These are phyloP conservation scores for Deroplatys truncata DNA, from an alignment of 2,888 invertebrate species.

Conservation along the genomic window DNA sequence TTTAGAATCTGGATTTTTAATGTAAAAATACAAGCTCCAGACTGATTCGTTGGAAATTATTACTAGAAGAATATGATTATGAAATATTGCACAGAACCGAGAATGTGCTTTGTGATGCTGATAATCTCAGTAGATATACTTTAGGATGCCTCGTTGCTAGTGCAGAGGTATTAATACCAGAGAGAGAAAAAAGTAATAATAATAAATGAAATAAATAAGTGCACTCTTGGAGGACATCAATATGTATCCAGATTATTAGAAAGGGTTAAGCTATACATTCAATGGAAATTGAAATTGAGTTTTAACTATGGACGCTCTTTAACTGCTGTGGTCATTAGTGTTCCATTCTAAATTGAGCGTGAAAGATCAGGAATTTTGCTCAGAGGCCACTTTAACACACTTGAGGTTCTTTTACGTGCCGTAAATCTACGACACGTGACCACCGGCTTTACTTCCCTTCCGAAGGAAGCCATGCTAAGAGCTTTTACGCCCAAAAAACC, in stretches of 20 bases:
- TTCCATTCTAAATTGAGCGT: too few relatives aligned
- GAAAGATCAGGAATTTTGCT: too few relatives aligned
- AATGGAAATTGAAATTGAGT: too few relatives aligned
- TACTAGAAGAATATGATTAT: conserved; percentile 17
- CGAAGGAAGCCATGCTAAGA: too few relatives aligned
- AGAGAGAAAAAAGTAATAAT: background rate
- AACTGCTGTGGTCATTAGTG: too few relatives aligned
- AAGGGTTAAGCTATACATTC: background rate
- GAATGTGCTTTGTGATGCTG: background rate
- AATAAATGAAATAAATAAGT: background rate
- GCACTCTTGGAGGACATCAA: background rate
- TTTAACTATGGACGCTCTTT: too few relatives aligned
- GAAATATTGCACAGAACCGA: conserved; percentile 18
- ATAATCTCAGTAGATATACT: conserved; percentile 1
- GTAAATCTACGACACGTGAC: too few relatives aligned
- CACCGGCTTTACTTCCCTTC: too few relatives aligned
- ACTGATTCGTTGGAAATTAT: conserved; percentile 19
- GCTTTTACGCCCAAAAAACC: too few relatives aligned
- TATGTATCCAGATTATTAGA: background rate
- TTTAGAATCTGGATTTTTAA: conserved; percentile 1
- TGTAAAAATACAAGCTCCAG: conserved; percentile 10
- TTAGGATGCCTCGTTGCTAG: background rate
- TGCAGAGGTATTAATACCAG: too few relatives aligned
- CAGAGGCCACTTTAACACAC: too few relatives aligned
- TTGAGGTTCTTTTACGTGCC: too few relatives aligned